Conservation (phyloP, 2,797 vertebrate genomes). For the Hypotaenidia okinawae region DNA sequence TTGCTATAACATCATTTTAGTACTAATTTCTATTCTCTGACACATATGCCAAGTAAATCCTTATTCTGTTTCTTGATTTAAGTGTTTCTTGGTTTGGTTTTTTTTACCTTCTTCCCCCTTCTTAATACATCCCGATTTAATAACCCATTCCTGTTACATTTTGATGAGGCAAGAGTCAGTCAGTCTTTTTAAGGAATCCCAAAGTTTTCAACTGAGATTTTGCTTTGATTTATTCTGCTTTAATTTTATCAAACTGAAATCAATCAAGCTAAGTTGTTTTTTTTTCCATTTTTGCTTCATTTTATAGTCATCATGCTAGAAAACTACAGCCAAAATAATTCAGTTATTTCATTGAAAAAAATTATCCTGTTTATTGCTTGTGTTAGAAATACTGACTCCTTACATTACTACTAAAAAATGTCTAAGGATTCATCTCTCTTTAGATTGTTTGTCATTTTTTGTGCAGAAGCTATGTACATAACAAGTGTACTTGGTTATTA, state of each 20-base stretch:
- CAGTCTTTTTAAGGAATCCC: not conserved
- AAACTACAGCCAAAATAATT: not conserved
- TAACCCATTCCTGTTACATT: not conserved
- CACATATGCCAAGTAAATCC: not conserved
- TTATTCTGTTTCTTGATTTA: not conserved
- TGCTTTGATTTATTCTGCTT: not conserved
- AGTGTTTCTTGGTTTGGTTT: not conserved
- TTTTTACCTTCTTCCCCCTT: not conserved
- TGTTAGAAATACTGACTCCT: not conserved
- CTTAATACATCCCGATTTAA: not conserved
- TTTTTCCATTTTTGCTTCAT: not conserved
- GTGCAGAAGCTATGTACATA: not conserved
- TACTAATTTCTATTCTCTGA: not conserved
- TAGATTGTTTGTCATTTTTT: not conserved
- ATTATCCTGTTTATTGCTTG: not conserved
- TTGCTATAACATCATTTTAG: not conserved
- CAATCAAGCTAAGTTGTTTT: not conserved
- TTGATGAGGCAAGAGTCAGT: not conserved
- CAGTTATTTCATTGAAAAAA: not conserved
- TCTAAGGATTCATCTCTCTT: not conserved
- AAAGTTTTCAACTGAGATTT: not conserved
- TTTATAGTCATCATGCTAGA: not conserved
- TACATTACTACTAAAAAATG: not conserved
- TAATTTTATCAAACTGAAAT: not conserved
- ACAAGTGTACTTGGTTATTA: not conserved